Conservation (phyloP, 2,797 vertebrate genomes). For the Potorous gilbertii region DNA sequence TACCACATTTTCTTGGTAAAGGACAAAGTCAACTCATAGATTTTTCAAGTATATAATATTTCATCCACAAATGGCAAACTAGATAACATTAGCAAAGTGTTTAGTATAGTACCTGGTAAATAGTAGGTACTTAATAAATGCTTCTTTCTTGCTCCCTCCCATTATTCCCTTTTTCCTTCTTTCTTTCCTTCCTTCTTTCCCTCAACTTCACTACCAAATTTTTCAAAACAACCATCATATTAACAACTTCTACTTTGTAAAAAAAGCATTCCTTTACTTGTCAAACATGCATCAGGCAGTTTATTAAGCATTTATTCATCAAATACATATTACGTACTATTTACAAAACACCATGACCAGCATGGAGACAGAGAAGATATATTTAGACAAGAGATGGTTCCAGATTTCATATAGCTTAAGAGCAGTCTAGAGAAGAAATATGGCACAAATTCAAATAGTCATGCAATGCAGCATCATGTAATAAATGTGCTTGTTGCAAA, state of each 20-base stretch:
- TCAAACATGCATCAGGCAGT: background rate
- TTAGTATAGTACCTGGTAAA: background rate
- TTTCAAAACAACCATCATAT: background rate
- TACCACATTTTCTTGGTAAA: slow-evolving; percentile 49
- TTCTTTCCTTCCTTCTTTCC: background rate
- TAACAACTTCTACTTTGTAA: background rate
- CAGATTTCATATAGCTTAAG: background rate
- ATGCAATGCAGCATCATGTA: background rate
- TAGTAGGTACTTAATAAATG: background rate
- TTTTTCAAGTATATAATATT: slow-evolving; percentile 55
- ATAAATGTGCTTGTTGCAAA: background rate
- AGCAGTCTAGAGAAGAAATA: background rate
- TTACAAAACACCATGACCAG: background rate
- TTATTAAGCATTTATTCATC: background rate
- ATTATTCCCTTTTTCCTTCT: background rate
- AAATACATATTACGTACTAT: background rate
- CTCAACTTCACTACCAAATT: background rate
- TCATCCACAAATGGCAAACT: slow-evolving; percentile 43
- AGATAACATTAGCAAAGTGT: background rate
- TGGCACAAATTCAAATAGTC: background rate
- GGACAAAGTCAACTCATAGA: slow-evolving; percentile 36
- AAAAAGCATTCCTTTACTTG: background rate
- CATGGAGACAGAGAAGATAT: background rate
- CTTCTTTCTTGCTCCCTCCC: background rate
- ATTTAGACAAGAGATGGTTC: background rate